Base-by-base conservation (phyloP, 2,888 invertebrate species). In the Synanthedon tipuliformis region DNA sequence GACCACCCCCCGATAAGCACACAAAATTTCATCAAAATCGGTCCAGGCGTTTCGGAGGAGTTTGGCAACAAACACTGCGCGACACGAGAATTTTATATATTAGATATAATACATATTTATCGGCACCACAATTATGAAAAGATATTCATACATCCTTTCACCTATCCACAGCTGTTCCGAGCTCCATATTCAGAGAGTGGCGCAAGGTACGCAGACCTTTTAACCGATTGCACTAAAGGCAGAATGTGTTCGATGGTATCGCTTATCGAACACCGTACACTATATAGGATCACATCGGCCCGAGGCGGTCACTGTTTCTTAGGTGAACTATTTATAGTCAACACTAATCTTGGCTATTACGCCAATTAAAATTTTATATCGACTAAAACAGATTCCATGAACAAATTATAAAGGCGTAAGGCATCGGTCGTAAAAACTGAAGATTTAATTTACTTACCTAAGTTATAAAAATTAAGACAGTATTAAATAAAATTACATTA, bases 151-250 rank as follows among this genome's bases (percentile, higher is more conserved):
- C 53, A 54, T 55, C 54, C 54, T 57, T 57, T 58, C 54, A 52
- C 54, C 57, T 54, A 53, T 54, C 18, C 12, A 58, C 56, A 56
- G 60, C 61, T 61, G 60, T 51, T 59, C 61, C 58, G 53, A 59
- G 60, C 59, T 59, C 65, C 66, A 66, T 70, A 62, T 64, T 62
- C 59, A 63, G 67, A 55, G 61, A 59, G 63, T 75, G 73, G 66
- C 62, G 69, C 65, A 72, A 73, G 67, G 59, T 34, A 34, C 34
- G 34, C 58, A 59, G 66, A 72, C 74, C 77, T 73, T 75, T 75
- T 76, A 74, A 59, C 68, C 69, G 67, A 71, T 62, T 70, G 63
- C 65, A 61, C 50, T 34, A 50, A 62, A 71, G 65, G 61, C 57
- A 63, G 59, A 65, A 64, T 62, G 62, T 63, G 61, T 64, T 58